A percentile compares a stretch with the other conserved stretches of the same genome.
These are phyloP conservation scores for Gallinago nigripennis DNA, from an alignment of 2,797 vertebrate genomes.

Conservation along the genomic window DNA sequence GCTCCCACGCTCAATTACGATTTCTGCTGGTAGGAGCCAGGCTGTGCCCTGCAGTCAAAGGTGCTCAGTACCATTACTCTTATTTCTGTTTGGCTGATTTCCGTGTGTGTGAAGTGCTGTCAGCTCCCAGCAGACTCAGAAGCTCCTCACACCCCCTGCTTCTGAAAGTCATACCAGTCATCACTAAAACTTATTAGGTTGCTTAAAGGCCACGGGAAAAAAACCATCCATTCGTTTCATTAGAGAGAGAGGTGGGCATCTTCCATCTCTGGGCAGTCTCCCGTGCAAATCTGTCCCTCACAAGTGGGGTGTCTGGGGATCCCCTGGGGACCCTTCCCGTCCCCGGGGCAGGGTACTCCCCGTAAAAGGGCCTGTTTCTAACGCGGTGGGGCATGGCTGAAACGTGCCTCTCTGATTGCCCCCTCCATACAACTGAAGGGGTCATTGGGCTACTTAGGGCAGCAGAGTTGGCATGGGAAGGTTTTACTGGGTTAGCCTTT, in stretches of 20 bases:
- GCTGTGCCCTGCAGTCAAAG: conserved; percentile 7
- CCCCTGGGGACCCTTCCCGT: background rate
- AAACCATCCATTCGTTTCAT: background rate
- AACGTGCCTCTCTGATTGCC: conserved; percentile 9
- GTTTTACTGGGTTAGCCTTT: conserved; percentile 15
- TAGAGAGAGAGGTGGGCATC: background rate
- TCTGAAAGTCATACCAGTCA: background rate
- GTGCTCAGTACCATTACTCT: conserved; percentile 32
- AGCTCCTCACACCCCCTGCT: background rate
- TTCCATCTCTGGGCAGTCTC: background rate
- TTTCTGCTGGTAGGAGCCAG: conserved; percentile 14
- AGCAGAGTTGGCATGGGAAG: background rate
- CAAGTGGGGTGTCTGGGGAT: rapidly evolving
- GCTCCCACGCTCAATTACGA: background rate
- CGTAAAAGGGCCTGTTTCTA: background rate
- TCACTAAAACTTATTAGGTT: background rate
- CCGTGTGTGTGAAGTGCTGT: conserved; percentile 1
- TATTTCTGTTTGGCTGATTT: conserved; percentile 37
- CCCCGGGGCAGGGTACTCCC: background rate
- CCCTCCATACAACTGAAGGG: background rate
- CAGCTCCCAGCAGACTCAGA: background rate
- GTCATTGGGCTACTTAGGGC: conserved; percentile 23
- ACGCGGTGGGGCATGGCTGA: background rate
- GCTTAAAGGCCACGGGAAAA: background rate
- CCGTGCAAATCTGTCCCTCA: background rate